phyloP scores from a whole-genome alignment of 2,113 vertebrate species.

The Xiphophorus hellerii region DNA sequence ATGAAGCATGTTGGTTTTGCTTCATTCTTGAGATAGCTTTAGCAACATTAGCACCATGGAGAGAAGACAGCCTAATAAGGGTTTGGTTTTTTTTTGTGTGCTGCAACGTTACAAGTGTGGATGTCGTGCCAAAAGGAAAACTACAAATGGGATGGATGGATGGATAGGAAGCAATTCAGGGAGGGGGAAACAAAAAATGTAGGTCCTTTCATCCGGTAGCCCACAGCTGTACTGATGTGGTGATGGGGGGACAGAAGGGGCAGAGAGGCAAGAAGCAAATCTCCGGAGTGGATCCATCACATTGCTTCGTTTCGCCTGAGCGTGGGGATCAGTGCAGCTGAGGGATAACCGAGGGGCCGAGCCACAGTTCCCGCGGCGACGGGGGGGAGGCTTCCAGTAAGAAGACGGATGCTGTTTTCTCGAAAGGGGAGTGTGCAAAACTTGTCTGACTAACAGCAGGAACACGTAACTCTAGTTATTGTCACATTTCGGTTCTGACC shows the following conservation, averaged over 20 bases:
- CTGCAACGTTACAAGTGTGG: constrained; percentile 30
- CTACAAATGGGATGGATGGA: constrained; percentile 32
- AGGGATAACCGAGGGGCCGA: constrained; percentile 17
- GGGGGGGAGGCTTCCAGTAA: constrained; percentile 15
- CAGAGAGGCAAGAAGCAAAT: constrained; percentile 59
- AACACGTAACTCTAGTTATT: constrained; percentile 66
- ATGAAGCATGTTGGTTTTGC: background rate
- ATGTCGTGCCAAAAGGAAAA: constrained; percentile 34
- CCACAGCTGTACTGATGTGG: constrained; percentile 45
- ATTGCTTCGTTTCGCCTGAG: constrained; percentile 51
- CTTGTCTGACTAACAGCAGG: constrained; percentile 73
- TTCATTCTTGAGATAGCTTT: constrained; percentile 27
- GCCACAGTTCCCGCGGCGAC: no score
- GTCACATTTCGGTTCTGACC: constrained; percentile 60
- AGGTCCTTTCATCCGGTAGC: constrained; percentile 15
- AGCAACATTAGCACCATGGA: constrained; percentile 70
- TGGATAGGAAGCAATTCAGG: background rate
- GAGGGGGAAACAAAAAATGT: constrained; percentile 1
- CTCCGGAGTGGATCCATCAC: constrained; percentile 75
- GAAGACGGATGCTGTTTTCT: constrained; percentile 52
- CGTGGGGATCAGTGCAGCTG: constrained; percentile 45
- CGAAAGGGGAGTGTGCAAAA: constrained; percentile 78
- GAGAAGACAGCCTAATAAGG: constrained; percentile 36
- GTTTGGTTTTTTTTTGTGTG: constrained; percentile 19
- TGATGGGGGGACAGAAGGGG: constrained; percentile 19